These are phyloP conservation scores for Chloroclysta siterata DNA, from an alignment of 2,888 invertebrate genomes.

Conservation along the genomic window DNA sequence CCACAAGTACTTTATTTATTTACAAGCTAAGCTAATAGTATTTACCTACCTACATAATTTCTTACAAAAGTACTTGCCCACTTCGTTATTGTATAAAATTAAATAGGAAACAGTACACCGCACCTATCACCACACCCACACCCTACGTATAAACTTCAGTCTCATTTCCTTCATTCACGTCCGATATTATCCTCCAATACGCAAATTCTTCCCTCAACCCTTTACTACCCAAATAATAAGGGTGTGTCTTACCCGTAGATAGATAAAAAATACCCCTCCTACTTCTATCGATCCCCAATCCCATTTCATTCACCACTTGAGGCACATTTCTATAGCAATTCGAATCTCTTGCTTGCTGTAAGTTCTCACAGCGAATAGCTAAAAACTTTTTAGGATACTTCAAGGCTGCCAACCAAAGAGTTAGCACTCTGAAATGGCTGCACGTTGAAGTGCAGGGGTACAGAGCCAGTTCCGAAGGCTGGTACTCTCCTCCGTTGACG, in stretches of 20 bases:
- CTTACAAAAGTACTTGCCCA: too few relatives aligned
- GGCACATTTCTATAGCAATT: conserved; percentile 62
- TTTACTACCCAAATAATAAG: conserved; percentile 68
- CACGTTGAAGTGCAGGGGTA: conserved; percentile 72
- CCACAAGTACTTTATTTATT: too few relatives aligned
- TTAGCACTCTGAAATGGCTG: conserved; percentile 71
- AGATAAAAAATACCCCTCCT: conserved; percentile 70
- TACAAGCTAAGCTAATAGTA: too few relatives aligned
- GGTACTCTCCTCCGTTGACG: conserved; percentile 77
- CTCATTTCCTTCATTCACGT: conserved; percentile 67
- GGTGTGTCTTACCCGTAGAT: conserved; percentile 65
- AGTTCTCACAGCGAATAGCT: conserved; percentile 63
- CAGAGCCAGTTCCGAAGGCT: conserved; percentile 67
- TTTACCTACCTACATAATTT: too few relatives aligned
- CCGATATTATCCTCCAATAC: conserved; percentile 64
- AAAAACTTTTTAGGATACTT: conserved; percentile 68
- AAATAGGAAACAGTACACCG: neutral
- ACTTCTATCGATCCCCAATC: conserved; percentile 55
- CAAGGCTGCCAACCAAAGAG: conserved; percentile 67
- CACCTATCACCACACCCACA: neutral
- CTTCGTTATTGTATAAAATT: too few relatives aligned
- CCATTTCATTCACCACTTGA: conserved; percentile 64
- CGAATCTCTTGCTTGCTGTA: conserved; percentile 72
- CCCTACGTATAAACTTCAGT: conserved; percentile 64
- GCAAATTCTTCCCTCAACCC: conserved; percentile 66